Base-by-base conservation (phyloP, 2,797 vertebrate genomes). In the Xenentodon cancila region DNA sequence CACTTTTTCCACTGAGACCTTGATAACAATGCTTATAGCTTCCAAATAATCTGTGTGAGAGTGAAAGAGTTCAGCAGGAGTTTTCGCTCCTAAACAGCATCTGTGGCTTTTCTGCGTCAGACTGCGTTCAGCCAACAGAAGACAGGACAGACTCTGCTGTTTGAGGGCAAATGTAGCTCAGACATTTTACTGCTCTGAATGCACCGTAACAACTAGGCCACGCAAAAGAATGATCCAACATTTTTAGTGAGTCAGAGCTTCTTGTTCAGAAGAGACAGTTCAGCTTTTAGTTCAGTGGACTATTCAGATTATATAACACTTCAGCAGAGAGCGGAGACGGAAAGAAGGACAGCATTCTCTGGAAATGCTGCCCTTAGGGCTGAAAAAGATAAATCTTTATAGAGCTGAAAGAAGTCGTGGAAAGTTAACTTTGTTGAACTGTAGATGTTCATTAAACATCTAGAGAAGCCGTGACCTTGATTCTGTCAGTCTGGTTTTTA, bases 231-330 rank as follows among this genome's bases (percentile, higher is more conserved):
- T 19, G 22, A 30, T 59, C 59, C 22, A 50, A 45, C 20, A 53
- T 53, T 75, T 69, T 48, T 44, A 32, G 32, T 21, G 5, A 49
- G 15, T 8, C 47, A 46, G 40, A 0, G 59, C 4, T 45, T 68
- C 46, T 64, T 27, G 25, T 15, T 53, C 21, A 27, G 44, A 54
- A 4, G 25, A 64, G n/a, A 40, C 15, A 2, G 18, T 16, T 70
- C 12, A 4, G 45, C 46, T 58, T 25, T 49, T 42, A 54, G 19
- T 46, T 56, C 53, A 49, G 21, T 55, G 46, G 45, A 43, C 32
- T 64, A 44, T 48, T 54, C 61, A 54, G 61, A 27, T 64, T 54
- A 54, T 17, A 47, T 42, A 55, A 64, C 12, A 50, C 8, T 49
- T 52, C 34, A 19, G n/a, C 18, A 20, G 25, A 25, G 9, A 63